These are phyloP conservation scores for Pseudomyrmex sp. DNA, from an alignment of 1,140 invertebrate species.

Conservation along the genomic window DNA sequence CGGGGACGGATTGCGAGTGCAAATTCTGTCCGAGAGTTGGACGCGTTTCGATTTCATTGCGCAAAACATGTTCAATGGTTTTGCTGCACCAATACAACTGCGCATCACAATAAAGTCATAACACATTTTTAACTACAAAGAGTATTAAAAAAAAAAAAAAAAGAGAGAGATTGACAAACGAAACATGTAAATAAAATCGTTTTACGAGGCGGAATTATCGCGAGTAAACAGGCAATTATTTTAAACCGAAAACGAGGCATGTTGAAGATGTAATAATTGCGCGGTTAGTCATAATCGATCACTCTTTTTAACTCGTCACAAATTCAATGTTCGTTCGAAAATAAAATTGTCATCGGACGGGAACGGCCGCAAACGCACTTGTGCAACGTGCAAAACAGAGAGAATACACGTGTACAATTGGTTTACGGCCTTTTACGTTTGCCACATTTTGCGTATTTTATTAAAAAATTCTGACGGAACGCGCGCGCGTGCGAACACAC, in stretches of 20 bases:
- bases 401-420: constrained; percentile 34
- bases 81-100: too few species aligned
- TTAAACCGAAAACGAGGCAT: not conserved
- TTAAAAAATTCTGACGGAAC: constrained; percentile 66
- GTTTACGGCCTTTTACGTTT: constrained; percentile 31
- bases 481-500: too few species aligned
- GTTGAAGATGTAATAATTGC: constrained; percentile 4
- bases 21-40: not conserved
- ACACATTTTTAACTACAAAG: not conserved
- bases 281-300: not conserved
- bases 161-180: not conserved
- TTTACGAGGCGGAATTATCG: too few species aligned
- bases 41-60: not conserved
- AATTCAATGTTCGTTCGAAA: constrained; percentile 10
- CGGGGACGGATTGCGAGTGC: too few species aligned
- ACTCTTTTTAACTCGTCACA: not conserved
- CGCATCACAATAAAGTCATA: too few species aligned
- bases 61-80: too few species aligned
- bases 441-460: constrained; percentile 65
- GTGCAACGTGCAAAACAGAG: not conserved
- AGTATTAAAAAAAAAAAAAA: not conserved
- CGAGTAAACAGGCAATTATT: not conserved
- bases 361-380: not conserved
- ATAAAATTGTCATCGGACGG: constrained; percentile 23
- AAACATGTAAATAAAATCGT: not conserved